Evolutionary conservation across 2,888 invertebrate species (phyloP).

Genomic region (Norana najaformis): DNA sequence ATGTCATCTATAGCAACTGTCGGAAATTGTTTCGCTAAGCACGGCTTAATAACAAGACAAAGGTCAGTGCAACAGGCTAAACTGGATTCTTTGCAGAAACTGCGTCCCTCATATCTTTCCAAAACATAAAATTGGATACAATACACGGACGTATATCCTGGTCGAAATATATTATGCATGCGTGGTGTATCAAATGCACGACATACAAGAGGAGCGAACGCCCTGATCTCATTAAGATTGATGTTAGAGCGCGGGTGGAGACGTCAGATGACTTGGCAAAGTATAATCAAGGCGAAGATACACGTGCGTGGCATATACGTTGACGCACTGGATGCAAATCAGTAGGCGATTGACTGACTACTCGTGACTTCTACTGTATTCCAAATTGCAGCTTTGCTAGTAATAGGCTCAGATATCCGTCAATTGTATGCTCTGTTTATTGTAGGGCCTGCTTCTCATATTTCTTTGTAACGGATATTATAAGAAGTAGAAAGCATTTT

Average conservation of each 20-base stretch:
- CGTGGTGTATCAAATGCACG: neutral
- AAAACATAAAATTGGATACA: neutral
- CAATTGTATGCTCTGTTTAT: no score
- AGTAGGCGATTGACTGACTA: neutral
- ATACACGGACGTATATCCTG: neutral
- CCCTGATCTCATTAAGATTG: constrained; percentile 1
- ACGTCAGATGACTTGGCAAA: neutral
- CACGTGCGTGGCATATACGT: neutral
- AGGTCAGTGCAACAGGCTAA: neutral
- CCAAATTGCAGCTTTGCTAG: neutral
- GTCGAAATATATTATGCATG: neutral
- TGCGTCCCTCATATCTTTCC: no score
- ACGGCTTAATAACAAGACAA: no score
- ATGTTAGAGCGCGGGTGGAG: neutral
- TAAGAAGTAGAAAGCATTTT: no score
- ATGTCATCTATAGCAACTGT: no score
- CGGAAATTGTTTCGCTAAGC: neutral
- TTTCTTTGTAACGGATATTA: no score
- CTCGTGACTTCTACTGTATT: neutral
- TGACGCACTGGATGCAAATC: neutral
- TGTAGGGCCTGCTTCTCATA: no score
- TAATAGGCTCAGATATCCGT: neutral
- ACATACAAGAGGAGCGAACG: neutral
- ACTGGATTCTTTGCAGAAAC: no score
- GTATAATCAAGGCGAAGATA: neutral